Percentiles rank a stretch among this genome's conserved stretches.
These are phyloP conservation scores for Drosophila ustulata DNA, from an alignment of 2,888 invertebrate genomes.

Conservation along the genomic window DNA sequence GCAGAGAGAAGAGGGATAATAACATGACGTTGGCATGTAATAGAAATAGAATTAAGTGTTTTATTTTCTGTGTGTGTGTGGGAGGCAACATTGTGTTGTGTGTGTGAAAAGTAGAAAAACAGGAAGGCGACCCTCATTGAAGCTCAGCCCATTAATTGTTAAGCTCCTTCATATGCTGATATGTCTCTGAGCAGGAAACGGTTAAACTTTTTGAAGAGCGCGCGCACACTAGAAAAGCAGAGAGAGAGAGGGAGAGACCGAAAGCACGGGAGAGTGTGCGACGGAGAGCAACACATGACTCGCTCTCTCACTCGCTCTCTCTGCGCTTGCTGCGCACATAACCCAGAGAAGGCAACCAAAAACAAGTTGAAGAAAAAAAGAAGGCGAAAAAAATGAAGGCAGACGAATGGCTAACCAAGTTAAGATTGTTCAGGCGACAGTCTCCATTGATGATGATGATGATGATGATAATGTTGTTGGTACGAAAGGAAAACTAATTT, in stretches of 20 bases:
- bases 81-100: neutral
- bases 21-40: conserved; percentile 45
- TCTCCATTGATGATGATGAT: conserved; percentile 22
- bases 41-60: conserved; percentile 49
- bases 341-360: conserved; percentile 80
- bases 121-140: conserved; percentile 55
- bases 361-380: conserved; percentile 44
- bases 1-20: conserved; percentile 19
- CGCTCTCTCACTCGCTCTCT: conserved; percentile 17
- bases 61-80: conserved; percentile 8
- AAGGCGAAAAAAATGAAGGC: conserved; percentile 32
- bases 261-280: conserved; percentile 9
- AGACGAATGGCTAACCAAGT: conserved; percentile 47
- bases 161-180: conserved; percentile 49
- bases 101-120: conserved; percentile 13
- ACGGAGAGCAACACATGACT: conserved; percentile 14
- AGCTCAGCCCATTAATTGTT: conserved; percentile 56
- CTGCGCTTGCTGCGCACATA: conserved; percentile 69
- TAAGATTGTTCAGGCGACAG: conserved; percentile 45
- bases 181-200: conserved; percentile 63
- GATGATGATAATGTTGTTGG: conserved; percentile 5
- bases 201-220: conserved; percentile 71
- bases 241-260: conserved; percentile 21
- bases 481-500: conserved; percentile 69
- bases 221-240: conserved; percentile 2